Conservation (phyloP, 2,888 invertebrate species). For the Campoplex capitator region DNA sequence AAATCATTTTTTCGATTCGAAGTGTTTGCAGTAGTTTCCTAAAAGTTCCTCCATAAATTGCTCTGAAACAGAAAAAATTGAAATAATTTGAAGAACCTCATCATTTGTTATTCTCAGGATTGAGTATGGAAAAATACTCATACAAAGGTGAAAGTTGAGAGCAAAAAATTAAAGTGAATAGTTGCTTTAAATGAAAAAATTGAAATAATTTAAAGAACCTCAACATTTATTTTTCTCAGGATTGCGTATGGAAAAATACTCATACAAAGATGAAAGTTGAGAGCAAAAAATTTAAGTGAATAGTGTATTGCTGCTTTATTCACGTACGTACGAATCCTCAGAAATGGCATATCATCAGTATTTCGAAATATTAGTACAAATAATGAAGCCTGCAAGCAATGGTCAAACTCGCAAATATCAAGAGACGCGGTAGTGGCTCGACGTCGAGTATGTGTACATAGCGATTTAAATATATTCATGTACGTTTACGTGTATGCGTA, state of each 20-base stretch:
- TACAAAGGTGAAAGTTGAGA: neutral
- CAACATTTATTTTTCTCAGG: neutral
- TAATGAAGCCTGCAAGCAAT: conserved; percentile 55
- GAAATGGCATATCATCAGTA: conserved; percentile 69
- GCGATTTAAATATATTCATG: conserved; percentile 32
- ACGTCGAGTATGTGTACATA: neutral
- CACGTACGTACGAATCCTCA: neutral
- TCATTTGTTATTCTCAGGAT: neutral
- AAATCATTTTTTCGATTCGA: too few relatives aligned
- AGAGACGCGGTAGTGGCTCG: too few relatives aligned
- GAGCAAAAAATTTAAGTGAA: conserved; percentile 1
- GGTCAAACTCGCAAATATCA: conserved; percentile 42
- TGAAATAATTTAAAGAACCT: neutral
- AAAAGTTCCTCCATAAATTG: too few relatives aligned
- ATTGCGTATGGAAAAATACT: neutral
- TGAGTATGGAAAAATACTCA: neutral
- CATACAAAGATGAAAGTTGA: neutral
- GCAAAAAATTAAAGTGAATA: conserved; percentile 14
- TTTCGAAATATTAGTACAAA: conserved; percentile 68
- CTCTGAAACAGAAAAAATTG: neutral
- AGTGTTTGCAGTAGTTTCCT: too few relatives aligned
- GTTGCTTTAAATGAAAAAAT: neutral
- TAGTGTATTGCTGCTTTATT: conserved; percentile 45
- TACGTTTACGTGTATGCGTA: neutral
- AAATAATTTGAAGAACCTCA: neutral